Conservation (phyloP, 2,113 vertebrate genomes). For the Nesogale talazaci region DNA sequence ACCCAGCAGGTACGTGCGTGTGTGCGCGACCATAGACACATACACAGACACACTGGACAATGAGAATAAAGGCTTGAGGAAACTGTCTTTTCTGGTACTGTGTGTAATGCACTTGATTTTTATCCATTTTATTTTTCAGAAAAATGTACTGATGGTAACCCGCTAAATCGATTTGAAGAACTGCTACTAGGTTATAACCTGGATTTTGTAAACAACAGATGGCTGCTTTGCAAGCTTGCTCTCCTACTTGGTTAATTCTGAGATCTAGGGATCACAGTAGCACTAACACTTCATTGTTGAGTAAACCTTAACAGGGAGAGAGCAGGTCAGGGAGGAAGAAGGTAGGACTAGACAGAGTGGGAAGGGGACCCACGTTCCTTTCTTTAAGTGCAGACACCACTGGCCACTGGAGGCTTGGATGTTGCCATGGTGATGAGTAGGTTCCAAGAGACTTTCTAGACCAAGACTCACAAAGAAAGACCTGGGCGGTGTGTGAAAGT, state of each 20-base stretch:
- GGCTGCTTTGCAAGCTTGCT: not conserved
- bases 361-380: not conserved
- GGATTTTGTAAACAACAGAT: not conserved
- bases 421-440: not conserved
- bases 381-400: too few species aligned
- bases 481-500: not conserved
- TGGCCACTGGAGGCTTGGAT: not conserved
- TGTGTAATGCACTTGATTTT: not conserved
- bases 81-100: not conserved
- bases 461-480: not conserved
- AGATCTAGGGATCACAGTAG: not conserved
- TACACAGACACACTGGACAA: not conserved
- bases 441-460: not conserved
- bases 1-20: too few species aligned
- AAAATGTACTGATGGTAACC: not conserved
- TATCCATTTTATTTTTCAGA: not conserved
- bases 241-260: not conserved
- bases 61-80: conserved; percentile 20
- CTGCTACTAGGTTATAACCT: not conserved
- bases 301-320: not conserved
- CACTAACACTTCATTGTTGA: not conserved
- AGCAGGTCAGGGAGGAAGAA: not conserved
- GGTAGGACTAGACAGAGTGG: not conserved
- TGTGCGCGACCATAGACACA: too few species aligned
- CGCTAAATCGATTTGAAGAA: not conserved